A percentile compares a stretch with the other conserved stretches of the same genome.
Conservation (phyloP, 1,140 invertebrate species). For the Neoseiulus cucumeris region DNA sequence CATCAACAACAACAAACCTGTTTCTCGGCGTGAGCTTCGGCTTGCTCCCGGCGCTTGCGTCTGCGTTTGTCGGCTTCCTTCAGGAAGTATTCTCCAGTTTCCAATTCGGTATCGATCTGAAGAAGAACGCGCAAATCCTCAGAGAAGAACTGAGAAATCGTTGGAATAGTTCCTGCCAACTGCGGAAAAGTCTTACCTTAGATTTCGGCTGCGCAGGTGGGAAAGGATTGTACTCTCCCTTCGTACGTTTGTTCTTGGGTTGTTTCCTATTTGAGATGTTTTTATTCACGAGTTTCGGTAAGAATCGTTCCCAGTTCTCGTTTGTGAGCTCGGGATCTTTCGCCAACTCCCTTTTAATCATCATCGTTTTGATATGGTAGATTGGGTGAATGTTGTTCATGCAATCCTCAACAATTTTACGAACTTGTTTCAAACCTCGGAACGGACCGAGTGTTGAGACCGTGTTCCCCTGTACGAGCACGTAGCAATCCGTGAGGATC, state of each 20-base stretch:
- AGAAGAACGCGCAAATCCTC: slow-evolving; percentile 9
- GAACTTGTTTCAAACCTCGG: slow-evolving; percentile 73
- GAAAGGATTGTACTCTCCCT: slow-evolving; percentile 89
- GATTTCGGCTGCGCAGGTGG: slow-evolving; percentile 78
- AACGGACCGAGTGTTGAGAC: slow-evolving; percentile 87
- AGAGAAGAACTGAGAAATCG: not conserved
- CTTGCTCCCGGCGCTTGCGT: not conserved
- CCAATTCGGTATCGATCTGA: slow-evolving; percentile 67
- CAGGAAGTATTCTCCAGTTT: slow-evolving; percentile 89
- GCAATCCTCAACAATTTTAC: slow-evolving; percentile 69
- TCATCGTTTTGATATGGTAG: slow-evolving; percentile 91
- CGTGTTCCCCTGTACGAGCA: slow-evolving; percentile 93
- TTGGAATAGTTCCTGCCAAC: not conserved
- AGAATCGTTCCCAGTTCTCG: slow-evolving; percentile 90
- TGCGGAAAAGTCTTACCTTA: slow-evolving; percentile 33
- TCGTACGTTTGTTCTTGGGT: slow-evolving; percentile 49
- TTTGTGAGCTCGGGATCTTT: slow-evolving; percentile 75
- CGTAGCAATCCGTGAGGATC: slow-evolving; percentile 89
- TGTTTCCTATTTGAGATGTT: slow-evolving; percentile 66
- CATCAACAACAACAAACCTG: not conserved
- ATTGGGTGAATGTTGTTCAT: slow-evolving; percentile 99
- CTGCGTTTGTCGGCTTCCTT: slow-evolving; percentile 52
- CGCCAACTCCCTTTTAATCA: slow-evolving; percentile 88
- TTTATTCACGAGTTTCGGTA: slow-evolving; percentile 87
- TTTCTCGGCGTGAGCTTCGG: not conserved